Conservation (phyloP, 2,797 vertebrate species). For the Melanotaenia parkinsoni region DNA sequence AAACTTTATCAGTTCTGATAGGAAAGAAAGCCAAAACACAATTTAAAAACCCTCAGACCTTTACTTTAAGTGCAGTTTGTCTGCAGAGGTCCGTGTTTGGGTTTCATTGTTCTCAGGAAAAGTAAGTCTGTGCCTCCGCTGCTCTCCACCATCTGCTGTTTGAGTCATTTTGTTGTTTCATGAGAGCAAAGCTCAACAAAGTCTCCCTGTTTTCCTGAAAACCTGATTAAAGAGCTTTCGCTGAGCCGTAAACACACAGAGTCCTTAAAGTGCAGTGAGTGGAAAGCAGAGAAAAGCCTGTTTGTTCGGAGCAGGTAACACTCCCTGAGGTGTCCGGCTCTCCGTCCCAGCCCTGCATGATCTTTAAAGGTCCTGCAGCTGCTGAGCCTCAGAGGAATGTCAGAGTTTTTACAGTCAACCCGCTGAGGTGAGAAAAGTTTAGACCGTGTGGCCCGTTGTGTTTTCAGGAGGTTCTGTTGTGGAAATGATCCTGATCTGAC, state of each 20-base stretch:
- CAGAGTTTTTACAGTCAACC: slow-evolving; percentile 43
- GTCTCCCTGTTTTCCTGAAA: slow-evolving; percentile 21
- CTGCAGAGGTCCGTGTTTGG: slow-evolving; percentile 2
- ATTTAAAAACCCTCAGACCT: slow-evolving; percentile 1
- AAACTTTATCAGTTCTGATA: slow-evolving; percentile 22
- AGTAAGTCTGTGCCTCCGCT: too few relatives aligned
- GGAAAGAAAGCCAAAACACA: slow-evolving; percentile 13
- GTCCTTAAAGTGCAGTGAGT: background rate
- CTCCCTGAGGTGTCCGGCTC: background rate
- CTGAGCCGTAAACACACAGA: slow-evolving; percentile 28
- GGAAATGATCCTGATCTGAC: slow-evolving; percentile 63
- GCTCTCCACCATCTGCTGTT: background rate
- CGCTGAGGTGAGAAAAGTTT: slow-evolving; percentile 33
- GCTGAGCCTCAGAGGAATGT: slow-evolving; percentile 54
- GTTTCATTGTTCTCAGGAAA: background rate
- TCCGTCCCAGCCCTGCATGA: slow-evolving; percentile 5
- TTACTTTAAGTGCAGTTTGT: background rate
- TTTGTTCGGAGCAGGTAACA: slow-evolving; percentile 18
- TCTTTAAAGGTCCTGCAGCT: slow-evolving; percentile 22
- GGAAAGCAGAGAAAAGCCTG: background rate
- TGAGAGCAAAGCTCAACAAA: slow-evolving; percentile 2
- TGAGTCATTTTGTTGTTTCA: slow-evolving; percentile 2
- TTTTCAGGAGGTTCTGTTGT: slow-evolving; percentile 29
- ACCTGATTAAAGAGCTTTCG: slow-evolving; percentile 10
- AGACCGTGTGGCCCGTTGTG: background rate